Base-by-base conservation (phyloP, 1,140 invertebrate species). In the Pseudomyrmex sp. region DNA sequence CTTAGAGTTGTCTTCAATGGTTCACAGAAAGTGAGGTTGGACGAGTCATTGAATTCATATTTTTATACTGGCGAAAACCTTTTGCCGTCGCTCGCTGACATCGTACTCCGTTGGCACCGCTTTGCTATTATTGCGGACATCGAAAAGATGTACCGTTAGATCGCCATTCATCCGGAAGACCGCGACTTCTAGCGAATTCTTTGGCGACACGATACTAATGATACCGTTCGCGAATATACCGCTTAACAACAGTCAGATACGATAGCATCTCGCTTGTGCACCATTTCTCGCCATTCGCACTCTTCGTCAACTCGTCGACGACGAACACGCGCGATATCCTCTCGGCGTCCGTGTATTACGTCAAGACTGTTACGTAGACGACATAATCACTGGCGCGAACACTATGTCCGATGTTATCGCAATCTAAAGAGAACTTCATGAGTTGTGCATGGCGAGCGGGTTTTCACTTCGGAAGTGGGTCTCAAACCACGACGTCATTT, bases 131-230 rank as follows among this genome's bases (percentile, higher is more conserved):
- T n/a, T 1, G 48, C 74, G 2, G 74, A 76, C 13, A 35, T 76
- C 12, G 48, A 63, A 26, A 63, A 76, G 35, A 76, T 65, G 74
- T 76, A 61, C 48, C 46, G 62, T 0, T 61, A 76, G 23, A 76
- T 76, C 4, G 7, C 15, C 1, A 48, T 76, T 0, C 74, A 76
- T 35, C n/a, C 15, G 1, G 23, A 76, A 2, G 62, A 65, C 9
- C 62, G 35, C 1, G 35, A 35, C 1, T 18, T n/a, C 1, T 26
- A 65, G 35, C 0, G 62, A 1, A 46, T 65, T 1, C n/a, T 65
- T 0, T 62, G 59, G 59, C 0, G 59, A 15, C 20, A 8, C n/a
- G n/a, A 61, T 12, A 8, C 12, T 8, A 26, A 4, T 13, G 12
- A 8, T 0, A 5, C 1, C 0, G 9, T 66, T 1, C n/a, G 1